Evolutionary conservation across 2,888 invertebrate species (phyloP), one percentile per base, ranked within the genome.

Genomic region (Dromius quadrimaculatus): DNA sequence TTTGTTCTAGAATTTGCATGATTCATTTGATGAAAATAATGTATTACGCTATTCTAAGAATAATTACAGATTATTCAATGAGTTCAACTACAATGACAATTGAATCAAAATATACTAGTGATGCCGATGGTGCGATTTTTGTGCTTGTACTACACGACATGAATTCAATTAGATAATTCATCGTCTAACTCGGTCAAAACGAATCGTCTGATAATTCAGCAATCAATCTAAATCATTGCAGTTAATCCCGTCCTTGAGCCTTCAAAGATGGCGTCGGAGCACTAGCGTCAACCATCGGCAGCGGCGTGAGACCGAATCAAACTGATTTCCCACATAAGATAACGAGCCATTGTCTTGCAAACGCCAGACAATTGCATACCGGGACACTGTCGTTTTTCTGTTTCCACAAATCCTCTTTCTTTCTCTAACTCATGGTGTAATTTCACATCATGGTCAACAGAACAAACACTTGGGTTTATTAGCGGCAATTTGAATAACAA

Each of bases 211-310:
- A n/a, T 36, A 36, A 36, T 36, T 36, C 36, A 36, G 2, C 36
- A 36, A 36, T 36, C 36, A 36, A 36, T 36, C 36, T 36, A 36
- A 36, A 43, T 43, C 15, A 41, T 9, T 43, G 8, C 3, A 34
- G 34, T 61, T 23, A 43, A 15, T 43, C 13, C 43, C 20, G 65
- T 50, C 65, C 65, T 65, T 65, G 65, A 36, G 54, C n/a, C 19
- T 13, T 20, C 17, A 34, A 65, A 65, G 47, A 79, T 79, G 76
- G 75, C 74, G 74, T 77, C 78, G 79, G 77, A 78, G 76, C 84
- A 83, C 83, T 81, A 82, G 78, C 82, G 76, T 74, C 73, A 73
- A 71, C 72, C 76, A 72, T 79, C 81, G 81, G 81, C 81, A 81
- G 78, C 78, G 74, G 63, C 74, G 76, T 76, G 76, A 74, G 65